Evolutionary conservation across 2,113 vertebrate species (phyloP).

Genomic region (Marmota flaviventris): DNA sequence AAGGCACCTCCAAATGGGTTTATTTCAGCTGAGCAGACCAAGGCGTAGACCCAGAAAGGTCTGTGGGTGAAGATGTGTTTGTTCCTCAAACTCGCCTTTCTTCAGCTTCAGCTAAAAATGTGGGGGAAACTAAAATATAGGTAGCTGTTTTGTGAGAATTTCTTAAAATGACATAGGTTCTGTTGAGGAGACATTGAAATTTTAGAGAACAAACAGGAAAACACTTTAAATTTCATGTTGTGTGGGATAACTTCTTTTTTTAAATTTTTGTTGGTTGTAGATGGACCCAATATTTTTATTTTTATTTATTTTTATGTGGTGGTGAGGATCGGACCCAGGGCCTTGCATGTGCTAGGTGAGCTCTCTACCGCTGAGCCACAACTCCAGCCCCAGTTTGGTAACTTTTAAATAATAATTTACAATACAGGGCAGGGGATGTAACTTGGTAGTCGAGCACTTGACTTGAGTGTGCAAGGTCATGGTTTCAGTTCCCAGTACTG

Average conservation of each 20-base stretch:
- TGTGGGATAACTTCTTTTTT: no score
- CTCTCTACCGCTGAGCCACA: no score
- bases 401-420: constrained; percentile 12
- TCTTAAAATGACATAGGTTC: constrained; percentile 11
- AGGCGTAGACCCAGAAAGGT: not conserved
- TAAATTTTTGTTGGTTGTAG: no score
- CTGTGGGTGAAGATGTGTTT: not conserved
- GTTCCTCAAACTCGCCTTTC: not conserved
- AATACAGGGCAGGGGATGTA: not conserved
- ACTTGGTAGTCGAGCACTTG: no score
- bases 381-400: not conserved
- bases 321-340: no score
- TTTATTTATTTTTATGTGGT: no score
- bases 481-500: no score
- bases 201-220: not conserved
- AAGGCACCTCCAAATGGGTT: not conserved
- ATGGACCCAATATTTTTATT: no score
- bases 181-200: not conserved
- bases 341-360: no score
- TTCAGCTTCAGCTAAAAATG: not conserved
- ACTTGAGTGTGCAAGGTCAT: no score
- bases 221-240: no score
- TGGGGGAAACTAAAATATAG: not conserved
- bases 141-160: not conserved
- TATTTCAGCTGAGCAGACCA: not conserved